Evolutionary conservation across 2,888 invertebrate species (phyloP).

Genomic region (Ormyrus nitidulus): DNA sequence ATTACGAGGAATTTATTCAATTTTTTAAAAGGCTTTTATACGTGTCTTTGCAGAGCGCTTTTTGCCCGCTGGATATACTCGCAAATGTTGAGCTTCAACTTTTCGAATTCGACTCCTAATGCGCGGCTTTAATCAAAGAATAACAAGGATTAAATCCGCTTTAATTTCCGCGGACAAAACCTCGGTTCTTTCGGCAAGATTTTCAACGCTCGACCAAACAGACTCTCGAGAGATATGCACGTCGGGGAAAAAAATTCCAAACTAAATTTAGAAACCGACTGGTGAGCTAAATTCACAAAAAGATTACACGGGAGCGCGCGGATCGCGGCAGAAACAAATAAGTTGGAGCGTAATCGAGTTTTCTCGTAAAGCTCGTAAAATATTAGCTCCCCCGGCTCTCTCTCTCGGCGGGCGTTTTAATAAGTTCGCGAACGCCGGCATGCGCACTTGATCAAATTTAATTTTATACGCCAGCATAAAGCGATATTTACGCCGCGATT

Average conservation of each 20-base stretch:
- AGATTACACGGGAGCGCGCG: not conserved
- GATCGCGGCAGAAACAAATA: not conserved
- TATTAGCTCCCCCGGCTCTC: not conserved
- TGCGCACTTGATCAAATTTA: constrained; percentile 6
- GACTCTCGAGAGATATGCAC: too few species aligned
- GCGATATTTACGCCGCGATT: not conserved
- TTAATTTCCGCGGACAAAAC: too few species aligned
- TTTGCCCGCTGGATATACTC: not conserved
- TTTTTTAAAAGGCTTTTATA: constrained; percentile 22
- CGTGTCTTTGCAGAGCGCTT: constrained; percentile 3
- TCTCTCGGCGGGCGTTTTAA: constrained; percentile 7
- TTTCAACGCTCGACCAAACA: too few species aligned
- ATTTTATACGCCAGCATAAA: constrained; percentile 6
- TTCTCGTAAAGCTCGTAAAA: constrained; percentile 19
- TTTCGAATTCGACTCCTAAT: constrained; percentile 3
- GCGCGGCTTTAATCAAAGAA: too few species aligned
- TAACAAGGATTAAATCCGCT: too few species aligned
- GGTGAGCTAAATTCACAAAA: too few species aligned
- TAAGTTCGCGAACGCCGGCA: not conserved
- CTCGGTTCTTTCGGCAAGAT: too few species aligned
- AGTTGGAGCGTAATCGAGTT: not conserved
- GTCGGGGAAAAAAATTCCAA: not conserved
- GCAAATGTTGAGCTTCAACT: constrained; percentile 1
- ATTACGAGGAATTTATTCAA: constrained; percentile 43
- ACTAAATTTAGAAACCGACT: not conserved